A percentile compares a stretch with the other conserved stretches of the same genome.
phyloP scores from a whole-genome alignment of 2,888 invertebrate genomes.

The Portevinia maculata region DNA sequence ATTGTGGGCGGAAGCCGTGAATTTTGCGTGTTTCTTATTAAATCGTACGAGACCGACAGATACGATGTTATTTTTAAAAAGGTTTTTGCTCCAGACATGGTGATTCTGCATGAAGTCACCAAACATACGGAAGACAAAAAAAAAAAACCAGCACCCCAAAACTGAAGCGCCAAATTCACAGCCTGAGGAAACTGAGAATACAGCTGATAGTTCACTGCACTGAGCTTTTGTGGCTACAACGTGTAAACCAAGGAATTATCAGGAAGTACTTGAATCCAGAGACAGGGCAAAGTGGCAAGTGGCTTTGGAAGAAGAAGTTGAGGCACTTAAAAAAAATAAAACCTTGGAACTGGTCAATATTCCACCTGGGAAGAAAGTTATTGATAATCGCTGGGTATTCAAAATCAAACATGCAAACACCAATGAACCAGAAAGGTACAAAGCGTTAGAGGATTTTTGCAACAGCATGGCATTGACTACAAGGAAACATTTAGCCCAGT shows the following conservation, averaged over 20 bases:
- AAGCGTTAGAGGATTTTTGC: constrained; percentile 31
- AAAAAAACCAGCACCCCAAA: no score
- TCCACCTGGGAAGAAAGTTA: constrained; percentile 4
- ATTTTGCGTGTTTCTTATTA: no score
- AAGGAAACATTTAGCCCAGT: constrained; percentile 35
- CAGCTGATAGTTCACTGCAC: no score
- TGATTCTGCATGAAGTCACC: no score
- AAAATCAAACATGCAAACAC: constrained; percentile 21
- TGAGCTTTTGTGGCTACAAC: constrained; percentile 8
- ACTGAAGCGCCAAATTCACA: no score
- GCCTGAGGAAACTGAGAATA: no score
- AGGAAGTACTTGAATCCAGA: constrained; percentile 16
- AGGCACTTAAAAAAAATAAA: constrained; percentile 7
- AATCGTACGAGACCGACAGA: no score
- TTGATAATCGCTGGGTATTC: constrained; percentile 41
- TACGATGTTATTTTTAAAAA: no score
- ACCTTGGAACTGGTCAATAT: constrained; percentile 30
- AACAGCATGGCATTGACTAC: constrained; percentile 20
- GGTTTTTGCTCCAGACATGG: no score
- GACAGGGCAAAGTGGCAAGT: constrained; percentile 24
- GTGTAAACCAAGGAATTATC: constrained; percentile 24
- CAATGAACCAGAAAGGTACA: constrained; percentile 32
- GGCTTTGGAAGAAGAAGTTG: constrained; percentile 29
- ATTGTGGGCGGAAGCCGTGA: no score
- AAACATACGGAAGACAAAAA: no score